Percentiles rank a stretch among this genome's conserved stretches.
These are phyloP conservation scores for Tiliacea aurago DNA, from an alignment of 2,888 invertebrate genomes.

Conservation along the genomic window DNA sequence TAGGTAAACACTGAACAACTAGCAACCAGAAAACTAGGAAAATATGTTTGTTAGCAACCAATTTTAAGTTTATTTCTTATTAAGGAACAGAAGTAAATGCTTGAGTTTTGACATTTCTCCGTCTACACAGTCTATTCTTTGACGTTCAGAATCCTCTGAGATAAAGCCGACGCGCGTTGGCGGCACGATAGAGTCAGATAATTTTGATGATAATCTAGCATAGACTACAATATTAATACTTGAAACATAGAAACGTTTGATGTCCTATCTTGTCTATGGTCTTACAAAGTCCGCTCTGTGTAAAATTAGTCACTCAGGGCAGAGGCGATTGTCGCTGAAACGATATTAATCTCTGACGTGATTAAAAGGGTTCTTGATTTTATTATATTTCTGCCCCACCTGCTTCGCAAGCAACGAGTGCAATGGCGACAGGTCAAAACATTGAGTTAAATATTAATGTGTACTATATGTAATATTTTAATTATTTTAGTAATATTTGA, in stretches of 20 bases:
- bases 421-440: neutral
- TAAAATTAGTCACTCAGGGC: constrained; percentile 26
- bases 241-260: constrained; percentile 41
- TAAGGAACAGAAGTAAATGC: constrained; percentile 16
- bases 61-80: constrained; percentile 27
- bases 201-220: constrained; percentile 48
- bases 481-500: too few species aligned
- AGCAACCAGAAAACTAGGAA: constrained; percentile 1
- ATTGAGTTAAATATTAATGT: too few species aligned
- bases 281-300: constrained; percentile 8
- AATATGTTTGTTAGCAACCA: neutral
- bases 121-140: constrained; percentile 25
- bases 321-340: neutral
- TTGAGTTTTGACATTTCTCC: constrained; percentile 34
- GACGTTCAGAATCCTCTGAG: constrained; percentile 37
- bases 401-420: neutral
- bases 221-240: constrained; percentile 40
- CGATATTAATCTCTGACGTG: constrained; percentile 22
- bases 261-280: constrained; percentile 15
- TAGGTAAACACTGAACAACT: constrained; percentile 3
- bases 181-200: constrained; percentile 24
- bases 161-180: constrained; percentile 32
- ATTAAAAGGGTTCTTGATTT: constrained; percentile 9
- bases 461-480: too few species aligned
- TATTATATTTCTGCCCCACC: neutral